Percentiles rank a stretch among this genome's conserved stretches.
Conservation (phyloP, 2,888 invertebrate genomes). For the Lasioglossum oenotherae region DNA sequence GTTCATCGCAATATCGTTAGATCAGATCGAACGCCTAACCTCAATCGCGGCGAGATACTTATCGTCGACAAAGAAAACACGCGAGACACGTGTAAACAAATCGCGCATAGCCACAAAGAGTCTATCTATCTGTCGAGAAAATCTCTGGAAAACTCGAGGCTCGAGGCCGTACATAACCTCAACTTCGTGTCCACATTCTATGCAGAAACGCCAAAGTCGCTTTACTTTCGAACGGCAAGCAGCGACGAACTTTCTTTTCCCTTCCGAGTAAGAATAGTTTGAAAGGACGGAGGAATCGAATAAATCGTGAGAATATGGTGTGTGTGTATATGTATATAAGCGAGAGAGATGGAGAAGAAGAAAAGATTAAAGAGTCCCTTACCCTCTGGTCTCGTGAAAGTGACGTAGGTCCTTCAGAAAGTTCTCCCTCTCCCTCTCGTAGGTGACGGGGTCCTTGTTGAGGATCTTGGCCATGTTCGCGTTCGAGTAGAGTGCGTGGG, state of each 20-base stretch:
- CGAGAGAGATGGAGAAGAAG: background rate
- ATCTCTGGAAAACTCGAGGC: slow-evolving; percentile 38
- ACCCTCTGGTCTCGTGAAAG: slow-evolving; percentile 97
- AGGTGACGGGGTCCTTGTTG: slow-evolving; percentile 90
- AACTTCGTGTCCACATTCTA: slow-evolving; percentile 52
- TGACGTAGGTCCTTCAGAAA: slow-evolving; percentile 94
- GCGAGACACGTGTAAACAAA: slow-evolving; percentile 51
- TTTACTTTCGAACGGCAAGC: slow-evolving; percentile 20
- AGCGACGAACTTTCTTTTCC: background rate
- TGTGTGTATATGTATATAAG: background rate
- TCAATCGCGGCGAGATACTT: slow-evolving; percentile 41
- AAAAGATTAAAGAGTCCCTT: slow-evolving; percentile 82
- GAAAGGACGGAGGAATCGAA: background rate
- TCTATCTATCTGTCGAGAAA: background rate
- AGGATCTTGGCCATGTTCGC: slow-evolving; percentile 87
- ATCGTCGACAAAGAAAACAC: slow-evolving; percentile 44
- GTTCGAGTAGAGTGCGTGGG: slow-evolving; percentile 65
- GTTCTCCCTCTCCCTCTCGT: slow-evolving; percentile 91
- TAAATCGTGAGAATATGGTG: background rate
- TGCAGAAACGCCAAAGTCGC: slow-evolving; percentile 35
- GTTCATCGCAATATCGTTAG: slow-evolving; percentile 34
- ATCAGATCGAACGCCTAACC: slow-evolving; percentile 37
- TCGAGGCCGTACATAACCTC: slow-evolving; percentile 71
- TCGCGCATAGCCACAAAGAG: slow-evolving; percentile 33
- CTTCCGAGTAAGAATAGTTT: background rate